Evolutionary conservation across 2,888 invertebrate species (phyloP).

Genomic region (Toxonevra muliebris): DNA sequence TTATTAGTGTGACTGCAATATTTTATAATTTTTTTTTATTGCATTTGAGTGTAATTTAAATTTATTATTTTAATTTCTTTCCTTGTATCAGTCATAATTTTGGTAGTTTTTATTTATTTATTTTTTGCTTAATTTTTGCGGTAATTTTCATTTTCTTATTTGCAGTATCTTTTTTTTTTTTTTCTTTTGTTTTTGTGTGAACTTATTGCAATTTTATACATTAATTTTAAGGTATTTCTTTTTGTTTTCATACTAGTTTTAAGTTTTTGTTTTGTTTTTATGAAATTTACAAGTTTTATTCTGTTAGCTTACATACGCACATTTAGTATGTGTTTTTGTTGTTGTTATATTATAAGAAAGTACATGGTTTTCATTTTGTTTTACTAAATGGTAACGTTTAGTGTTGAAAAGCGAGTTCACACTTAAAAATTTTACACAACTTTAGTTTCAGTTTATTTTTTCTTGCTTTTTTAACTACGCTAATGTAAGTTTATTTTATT

Average conservation of each 20-base stretch:
- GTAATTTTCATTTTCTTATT: conserved; percentile 13
- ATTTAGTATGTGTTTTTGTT: conserved; percentile 30
- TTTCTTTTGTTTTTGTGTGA: conserved; percentile 6
- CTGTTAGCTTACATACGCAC: conserved; percentile 36
- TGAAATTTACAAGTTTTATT: conserved; percentile 52
- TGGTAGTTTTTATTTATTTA: conserved; percentile 30
- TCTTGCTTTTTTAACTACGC: conserved; percentile 8
- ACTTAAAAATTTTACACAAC: conserved; percentile 43
- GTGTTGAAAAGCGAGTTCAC: not conserved
- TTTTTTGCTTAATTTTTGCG: conserved; percentile 25
- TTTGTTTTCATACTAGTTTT: conserved; percentile 41
- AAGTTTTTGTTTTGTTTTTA: conserved; percentile 51
- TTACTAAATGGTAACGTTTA: conserved; percentile 25
- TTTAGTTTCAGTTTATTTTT: conserved; percentile 35
- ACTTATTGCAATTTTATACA: conserved; percentile 36
- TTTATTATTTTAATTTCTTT: conserved; percentile 35
- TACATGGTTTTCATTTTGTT: conserved; percentile 22
- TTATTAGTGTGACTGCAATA: conserved; percentile 10
- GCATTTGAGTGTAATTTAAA: conserved; percentile 7
- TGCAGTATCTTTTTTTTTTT: conserved; percentile 7
- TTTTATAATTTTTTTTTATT: not conserved
- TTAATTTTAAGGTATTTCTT: conserved; percentile 42
- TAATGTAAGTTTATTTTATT: conserved; percentile 25
- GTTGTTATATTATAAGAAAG: conserved; percentile 30
- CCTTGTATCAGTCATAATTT: conserved; percentile 45